Conservation (phyloP, 2,113 vertebrate species). For the Cyprinodon variegatus region DNA sequence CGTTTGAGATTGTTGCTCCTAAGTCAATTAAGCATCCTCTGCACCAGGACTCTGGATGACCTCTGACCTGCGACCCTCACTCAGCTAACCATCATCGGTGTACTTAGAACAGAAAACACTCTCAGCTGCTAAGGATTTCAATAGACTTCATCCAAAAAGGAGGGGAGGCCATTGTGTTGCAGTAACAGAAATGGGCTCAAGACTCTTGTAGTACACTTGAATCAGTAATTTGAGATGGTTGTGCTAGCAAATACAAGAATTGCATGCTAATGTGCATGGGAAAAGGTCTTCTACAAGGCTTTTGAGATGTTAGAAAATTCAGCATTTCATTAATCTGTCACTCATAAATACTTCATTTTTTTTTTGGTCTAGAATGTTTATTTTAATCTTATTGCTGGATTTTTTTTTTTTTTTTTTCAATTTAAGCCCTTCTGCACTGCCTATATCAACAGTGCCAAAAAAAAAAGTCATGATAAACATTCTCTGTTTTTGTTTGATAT, state of each 20-base stretch:
- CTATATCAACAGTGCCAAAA: conserved; percentile 5
- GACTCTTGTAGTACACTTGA: conserved; percentile 41
- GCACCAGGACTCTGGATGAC: conserved; percentile 49
- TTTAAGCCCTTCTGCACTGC: conserved; percentile 22
- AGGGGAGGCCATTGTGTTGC: conserved; percentile 54
- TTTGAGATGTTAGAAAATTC: not conserved
- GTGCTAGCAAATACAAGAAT: conserved; percentile 35
- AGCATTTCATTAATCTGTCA: not conserved
- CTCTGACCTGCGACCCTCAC: conserved; percentile 63
- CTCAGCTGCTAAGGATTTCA: conserved; percentile 70
- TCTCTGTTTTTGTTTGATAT: conserved; percentile 49
- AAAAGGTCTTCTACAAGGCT: not conserved
- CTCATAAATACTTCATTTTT: not conserved
- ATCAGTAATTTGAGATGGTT: conserved; percentile 53
- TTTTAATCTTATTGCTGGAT: conserved; percentile 48
- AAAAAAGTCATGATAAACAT: conserved; percentile 52
- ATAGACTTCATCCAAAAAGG: conserved; percentile 55
- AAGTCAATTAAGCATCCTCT: conserved; percentile 64
- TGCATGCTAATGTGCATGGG: conserved; percentile 3
- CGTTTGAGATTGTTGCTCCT: conserved; percentile 21
- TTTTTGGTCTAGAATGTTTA: conserved; percentile 5
- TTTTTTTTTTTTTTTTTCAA: conserved; percentile 20
- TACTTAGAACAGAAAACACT: conserved; percentile 67
- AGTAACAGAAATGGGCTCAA: conserved; percentile 19
- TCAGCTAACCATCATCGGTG: conserved; percentile 60